Base-by-base conservation (phyloP, 2,797 vertebrate genomes). In the Gymnopithys bicolor region DNA sequence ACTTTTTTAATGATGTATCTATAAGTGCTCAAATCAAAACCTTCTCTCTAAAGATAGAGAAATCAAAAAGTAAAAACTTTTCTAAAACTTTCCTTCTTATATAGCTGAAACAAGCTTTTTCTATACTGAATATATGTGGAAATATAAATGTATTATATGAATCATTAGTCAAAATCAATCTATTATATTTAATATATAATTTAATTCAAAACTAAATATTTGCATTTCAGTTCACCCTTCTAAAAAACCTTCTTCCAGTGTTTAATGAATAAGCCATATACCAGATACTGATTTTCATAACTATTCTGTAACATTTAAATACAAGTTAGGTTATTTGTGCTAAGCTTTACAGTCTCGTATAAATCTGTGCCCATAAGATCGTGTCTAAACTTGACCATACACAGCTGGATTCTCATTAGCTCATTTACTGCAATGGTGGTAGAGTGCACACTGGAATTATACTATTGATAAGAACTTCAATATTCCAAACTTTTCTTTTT, bases 401-500 rank as follows among this genome's bases (percentile, higher is more conserved):
- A 43, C 7, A 27, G 11, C 2, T n/a, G 49, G n/a, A 67, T 74
- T 41, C 48, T 78, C 27, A 59, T 55, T 88, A 91, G 24, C 22
- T 77, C 11, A 0, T 75, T 90, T 32, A 46, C 22, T 68, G 3
- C 5, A 0, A 3, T 25, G 9, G 15, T 11, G 1, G 2, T 66
- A 68, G 14, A 25, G 5, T n/a, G 8, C 4, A 24, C 6, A n/a
- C 5, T 21, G 10, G 22, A 58, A 46, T 71, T 58, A 66, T 19
- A 17, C 6, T 8, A 11, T 28, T 64, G 16, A 30, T 51, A 58
- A 33, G 13, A 84, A 73, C 7, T 41, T 17, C 14, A 51, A 3
- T 59, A 48, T 70, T 77, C 28, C 22, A 77, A 69, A 46, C 6
- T 64, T 70, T 41, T 58, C 28, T 33, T 10, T 43, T 81, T 71